phyloP scores from a whole-genome alignment of 2,888 invertebrate genomes.

The Marronus borbonicus region DNA sequence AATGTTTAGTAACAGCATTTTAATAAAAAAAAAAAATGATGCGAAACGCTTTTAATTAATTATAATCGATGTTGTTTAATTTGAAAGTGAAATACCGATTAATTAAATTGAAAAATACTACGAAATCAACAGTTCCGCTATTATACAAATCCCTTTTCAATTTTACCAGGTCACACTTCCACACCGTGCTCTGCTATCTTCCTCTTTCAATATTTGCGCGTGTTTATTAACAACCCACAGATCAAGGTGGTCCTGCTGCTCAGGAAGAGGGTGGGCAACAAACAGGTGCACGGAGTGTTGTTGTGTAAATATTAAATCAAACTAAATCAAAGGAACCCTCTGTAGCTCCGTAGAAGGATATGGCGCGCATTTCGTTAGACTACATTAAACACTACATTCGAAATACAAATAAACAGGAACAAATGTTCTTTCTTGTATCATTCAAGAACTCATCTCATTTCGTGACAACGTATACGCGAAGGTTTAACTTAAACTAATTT shows the following conservation, averaged over 20 bases:
- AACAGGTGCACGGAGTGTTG: constrained; percentile 40
- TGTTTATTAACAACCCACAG: constrained; percentile 41
- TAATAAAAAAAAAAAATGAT: too few species aligned
- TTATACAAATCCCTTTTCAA: constrained; percentile 20
- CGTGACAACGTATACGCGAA: constrained; percentile 8
- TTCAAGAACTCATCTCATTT: neutral
- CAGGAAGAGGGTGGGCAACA: constrained; percentile 31
- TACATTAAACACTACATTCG: constrained; percentile 22
- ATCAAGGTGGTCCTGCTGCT: constrained; percentile 37
- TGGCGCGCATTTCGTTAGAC: constrained; percentile 9
- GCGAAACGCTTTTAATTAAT: too few species aligned
- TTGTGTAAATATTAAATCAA: constrained; percentile 44
- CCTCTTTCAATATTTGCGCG: constrained; percentile 38
- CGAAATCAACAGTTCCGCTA: neutral
- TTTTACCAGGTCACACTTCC: constrained; percentile 24
- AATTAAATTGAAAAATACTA: too few species aligned
- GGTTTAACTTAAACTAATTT: constrained; percentile 17
- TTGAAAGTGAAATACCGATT: neutral
- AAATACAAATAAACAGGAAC: constrained; percentile 37
- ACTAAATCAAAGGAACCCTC: constrained; percentile 44
- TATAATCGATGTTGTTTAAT: neutral
- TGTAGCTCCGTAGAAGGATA: constrained; percentile 25
- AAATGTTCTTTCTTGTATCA: constrained; percentile 10
- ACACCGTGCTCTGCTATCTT: constrained; percentile 1
- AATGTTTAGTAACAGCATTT: too few species aligned